These are phyloP conservation scores for Muscicapa striata DNA, from an alignment of 2,797 vertebrate genomes.

Conservation along the genomic window DNA sequence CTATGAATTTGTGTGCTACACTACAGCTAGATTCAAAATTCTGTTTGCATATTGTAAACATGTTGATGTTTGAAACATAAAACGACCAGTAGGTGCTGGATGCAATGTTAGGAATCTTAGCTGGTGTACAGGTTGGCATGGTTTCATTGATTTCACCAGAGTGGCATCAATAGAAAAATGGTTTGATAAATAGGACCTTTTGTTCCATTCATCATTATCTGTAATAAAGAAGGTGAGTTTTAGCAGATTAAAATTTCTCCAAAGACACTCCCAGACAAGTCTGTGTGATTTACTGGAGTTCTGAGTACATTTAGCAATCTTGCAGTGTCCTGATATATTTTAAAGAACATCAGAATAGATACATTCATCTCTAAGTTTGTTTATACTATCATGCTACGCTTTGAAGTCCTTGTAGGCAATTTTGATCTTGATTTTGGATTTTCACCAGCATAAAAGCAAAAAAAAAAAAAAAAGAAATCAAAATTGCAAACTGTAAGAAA, in stretches of 20 bases:
- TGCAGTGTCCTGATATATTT: not conserved
- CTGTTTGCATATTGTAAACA: not conserved
- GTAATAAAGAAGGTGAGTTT: not conserved
- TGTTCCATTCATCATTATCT: not conserved
- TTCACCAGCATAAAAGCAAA: not conserved
- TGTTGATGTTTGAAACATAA: not conserved
- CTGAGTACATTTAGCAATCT: not conserved
- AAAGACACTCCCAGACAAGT: not conserved
- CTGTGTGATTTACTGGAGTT: not conserved
- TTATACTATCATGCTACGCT: not conserved
- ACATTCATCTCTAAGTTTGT: not conserved
- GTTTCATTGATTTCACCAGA: not conserved
- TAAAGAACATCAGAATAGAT: not conserved
- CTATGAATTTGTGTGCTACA: not conserved
- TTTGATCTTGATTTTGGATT: not conserved
- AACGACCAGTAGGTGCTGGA: not conserved
- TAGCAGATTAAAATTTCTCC: slow-evolving; percentile 25
- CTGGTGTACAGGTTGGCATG: not conserved
- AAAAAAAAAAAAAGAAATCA: not conserved
- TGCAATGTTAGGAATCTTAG: not conserved
- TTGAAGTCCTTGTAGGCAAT: not conserved
- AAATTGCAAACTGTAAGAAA: not conserved
- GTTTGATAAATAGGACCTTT: slow-evolving; percentile 1
- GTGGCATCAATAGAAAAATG: not conserved
- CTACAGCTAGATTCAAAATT: not conserved